Percentiles rank a stretch among this genome's conserved stretches.
Conservation (phyloP, 2,888 invertebrate species). For the Melanophora roralis region DNA sequence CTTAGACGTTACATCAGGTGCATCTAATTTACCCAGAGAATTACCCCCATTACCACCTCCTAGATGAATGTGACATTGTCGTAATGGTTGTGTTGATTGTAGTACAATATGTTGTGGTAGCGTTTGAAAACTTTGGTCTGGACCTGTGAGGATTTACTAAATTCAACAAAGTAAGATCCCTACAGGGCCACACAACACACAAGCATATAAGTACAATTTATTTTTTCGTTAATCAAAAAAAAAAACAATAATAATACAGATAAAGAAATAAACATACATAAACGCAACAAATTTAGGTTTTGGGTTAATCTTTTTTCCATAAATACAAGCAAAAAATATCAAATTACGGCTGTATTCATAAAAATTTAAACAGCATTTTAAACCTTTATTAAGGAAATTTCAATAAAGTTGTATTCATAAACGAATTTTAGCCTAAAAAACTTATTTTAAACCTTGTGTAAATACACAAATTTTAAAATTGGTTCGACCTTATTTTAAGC, state of each 20-base stretch:
- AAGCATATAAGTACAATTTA: conserved; percentile 63
- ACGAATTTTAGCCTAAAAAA: too few species aligned
- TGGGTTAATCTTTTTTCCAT: conserved; percentile 10
- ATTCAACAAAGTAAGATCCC: conserved; percentile 75
- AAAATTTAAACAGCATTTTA: too few species aligned
- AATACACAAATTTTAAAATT: too few species aligned
- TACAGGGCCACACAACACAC: conserved; percentile 76
- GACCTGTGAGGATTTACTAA: conserved; percentile 77
- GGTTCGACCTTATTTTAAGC: too few species aligned
- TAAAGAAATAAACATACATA: conserved; percentile 2
- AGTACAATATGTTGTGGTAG: conserved; percentile 79
- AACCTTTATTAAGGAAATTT: too few species aligned
- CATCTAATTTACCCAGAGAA: conserved; percentile 82
- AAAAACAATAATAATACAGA: conserved; percentile 34
- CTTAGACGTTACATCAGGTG: conserved; percentile 81
- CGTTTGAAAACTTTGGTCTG: conserved; percentile 68
- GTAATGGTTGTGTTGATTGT: conserved; percentile 71
- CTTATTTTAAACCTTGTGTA: too few species aligned
- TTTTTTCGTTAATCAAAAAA: background rate
- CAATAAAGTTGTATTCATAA: too few species aligned
- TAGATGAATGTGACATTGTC: conserved; percentile 93
- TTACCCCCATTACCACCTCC: conserved; percentile 81
- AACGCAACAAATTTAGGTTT: conserved; percentile 15
- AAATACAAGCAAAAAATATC: conserved; percentile 13
- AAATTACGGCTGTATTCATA: too few species aligned